Base-by-base conservation (phyloP, 2,113 vertebrate species). In the Semnornis frantzii region DNA sequence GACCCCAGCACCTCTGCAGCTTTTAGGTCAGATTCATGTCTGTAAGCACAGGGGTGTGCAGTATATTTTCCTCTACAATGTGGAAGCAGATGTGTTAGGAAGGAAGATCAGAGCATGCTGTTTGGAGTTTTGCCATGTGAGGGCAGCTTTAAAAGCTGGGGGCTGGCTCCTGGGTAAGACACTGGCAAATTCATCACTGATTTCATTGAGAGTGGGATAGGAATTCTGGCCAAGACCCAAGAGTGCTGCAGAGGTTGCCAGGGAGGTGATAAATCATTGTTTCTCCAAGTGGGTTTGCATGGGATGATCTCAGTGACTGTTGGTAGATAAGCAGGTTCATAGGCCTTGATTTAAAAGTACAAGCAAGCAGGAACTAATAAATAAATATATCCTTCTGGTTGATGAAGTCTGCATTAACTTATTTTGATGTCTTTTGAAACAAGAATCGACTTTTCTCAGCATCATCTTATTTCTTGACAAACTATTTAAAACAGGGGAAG, bases 31-130 rank as follows among this genome's bases (percentile, higher is more conserved):
- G 82, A 91, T 89, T 91, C 82, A 72, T 50, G 66, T 85, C 83
- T 89, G 63, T 69, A 89, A 85, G 74, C 84, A 76, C 39, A 80
- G 33, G 30, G 28, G 9, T 21, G 44, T 69, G 57, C 79, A 55
- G 15, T 81, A 28, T 75, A 69, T 91, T 89, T 95, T 83, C 33
- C 65, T 72, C 72, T 85, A 44, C 52, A 58, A 44, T 62, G 59
- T 85, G 82, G 76, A 95, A 94, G 85, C 85, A 91, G 87, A 87
- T 91, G 85, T 96, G 82, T 87, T 86, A 44, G 58, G 50, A 85
- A 52, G 72, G 60, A 83, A 90, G 82, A 94, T 92, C 89, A 93
- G 54, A 87, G 66, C 0, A 0, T 75, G 31, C 57, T 83, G 23
- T 58, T 65, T 94, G 93, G 94, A 95, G 33, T 73, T 89, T 58